Evolutionary conservation across 2,113 vertebrate species (phyloP), one percentile per base, ranked within the genome.

Genomic region (Pitta sordida): DNA sequence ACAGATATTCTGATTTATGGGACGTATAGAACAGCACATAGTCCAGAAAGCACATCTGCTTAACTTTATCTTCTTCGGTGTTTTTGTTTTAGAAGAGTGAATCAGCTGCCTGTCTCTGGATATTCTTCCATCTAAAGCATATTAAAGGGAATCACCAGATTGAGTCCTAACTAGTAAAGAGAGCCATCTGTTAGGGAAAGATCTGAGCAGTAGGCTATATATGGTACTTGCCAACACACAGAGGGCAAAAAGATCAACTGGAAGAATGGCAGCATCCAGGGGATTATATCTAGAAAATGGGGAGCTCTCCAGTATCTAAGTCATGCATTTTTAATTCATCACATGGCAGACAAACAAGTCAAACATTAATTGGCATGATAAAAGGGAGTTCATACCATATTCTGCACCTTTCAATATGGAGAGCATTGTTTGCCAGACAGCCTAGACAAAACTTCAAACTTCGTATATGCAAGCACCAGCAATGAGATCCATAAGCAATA

Each of bases 81-180:
- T 80, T 96, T 96, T 94, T 96, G 95, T 86, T 97, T 92, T 85
- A 84, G 89, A 88, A 97, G 49, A 95, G 78, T 91, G 90, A 88
- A 91, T 96, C 91, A 80, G 93, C 95, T 97, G 89, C 80, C 94
- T 92, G 81, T 97, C 90, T 88, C 85, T 91, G 93, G 94, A 94
- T 90, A 96, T 97, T 97, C 97, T 96, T 95, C 91, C 96, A 78
- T 93, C 97, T 97, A 96, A 95, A 96, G 91, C 95, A 88, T 97
- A 98, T 98, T 97, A 98, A 98, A 98, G 94, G 97, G 96, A 98
- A 98, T 97, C 96, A 97, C 97, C 97, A 98, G 97, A 97, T 91
- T 98, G 97, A 93, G 96, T 97, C 97, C 96, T 95, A 94, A 97
- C 96, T 96, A 97, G 97, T 95, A 96, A 96, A 97, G 97, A 93